Percentiles rank a stretch among this genome's conserved stretches.
Evolutionary conservation across 2,113 vertebrate species (phyloP).

Genomic region (Dipodomys merriami): DNA sequence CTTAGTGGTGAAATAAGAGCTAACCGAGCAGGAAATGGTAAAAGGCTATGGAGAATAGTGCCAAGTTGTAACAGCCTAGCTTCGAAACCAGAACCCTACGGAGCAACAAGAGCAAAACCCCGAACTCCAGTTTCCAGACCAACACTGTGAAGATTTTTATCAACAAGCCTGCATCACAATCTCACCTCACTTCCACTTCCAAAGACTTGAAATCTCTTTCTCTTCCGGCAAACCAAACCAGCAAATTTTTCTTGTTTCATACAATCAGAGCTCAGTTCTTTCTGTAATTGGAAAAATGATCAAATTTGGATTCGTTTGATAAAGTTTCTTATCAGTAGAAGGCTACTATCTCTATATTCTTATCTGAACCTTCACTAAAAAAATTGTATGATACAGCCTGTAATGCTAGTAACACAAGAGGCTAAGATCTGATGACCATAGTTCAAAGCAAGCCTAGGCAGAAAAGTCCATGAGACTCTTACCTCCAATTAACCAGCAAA

Average conservation of each 20-base stretch:
- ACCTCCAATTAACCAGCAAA: too few species aligned
- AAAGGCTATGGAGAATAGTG: neutral
- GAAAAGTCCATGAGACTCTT: too few species aligned
- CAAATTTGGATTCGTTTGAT: neutral
- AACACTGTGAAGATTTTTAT: neutral
- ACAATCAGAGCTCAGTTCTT: neutral
- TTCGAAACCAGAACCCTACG: neutral
- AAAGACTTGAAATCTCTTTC: neutral
- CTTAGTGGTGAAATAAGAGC: neutral
- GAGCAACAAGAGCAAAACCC: neutral
- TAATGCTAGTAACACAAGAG: too few species aligned
- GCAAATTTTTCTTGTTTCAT: neutral
- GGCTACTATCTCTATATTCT: neutral
- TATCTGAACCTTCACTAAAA: conserved; percentile 4
- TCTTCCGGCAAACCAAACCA: neutral
- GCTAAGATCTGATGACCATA: too few species aligned
- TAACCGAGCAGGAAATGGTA: neutral
- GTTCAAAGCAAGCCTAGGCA: too few species aligned
- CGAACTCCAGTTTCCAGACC: neutral
- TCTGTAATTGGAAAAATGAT: neutral
- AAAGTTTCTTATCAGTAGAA: neutral
- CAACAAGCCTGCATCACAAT: neutral
- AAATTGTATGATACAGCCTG: neutral
- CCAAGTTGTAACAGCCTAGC: neutral
- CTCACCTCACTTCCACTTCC: neutral